Conservation (phyloP, 2,888 invertebrate species). For the Mycalesis mineus region DNA sequence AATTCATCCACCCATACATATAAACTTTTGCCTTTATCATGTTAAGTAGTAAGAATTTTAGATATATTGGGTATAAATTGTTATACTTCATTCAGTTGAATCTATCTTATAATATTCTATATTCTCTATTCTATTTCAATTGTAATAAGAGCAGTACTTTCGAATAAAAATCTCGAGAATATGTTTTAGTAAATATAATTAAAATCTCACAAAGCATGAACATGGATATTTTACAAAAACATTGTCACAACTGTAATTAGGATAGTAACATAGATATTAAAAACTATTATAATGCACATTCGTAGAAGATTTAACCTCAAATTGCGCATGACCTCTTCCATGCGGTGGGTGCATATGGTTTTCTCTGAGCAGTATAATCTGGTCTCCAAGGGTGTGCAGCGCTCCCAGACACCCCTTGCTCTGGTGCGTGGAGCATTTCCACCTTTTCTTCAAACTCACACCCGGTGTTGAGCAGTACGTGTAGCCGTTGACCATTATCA, state of each 20-base stretch:
- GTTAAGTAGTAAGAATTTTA: too few relatives aligned
- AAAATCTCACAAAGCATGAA: not conserved
- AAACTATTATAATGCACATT: not conserved
- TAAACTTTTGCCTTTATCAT: too few relatives aligned
- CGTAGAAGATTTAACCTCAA: not conserved
- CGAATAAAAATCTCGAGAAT: not conserved
- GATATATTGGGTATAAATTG: too few relatives aligned
- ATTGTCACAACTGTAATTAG: too few relatives aligned
- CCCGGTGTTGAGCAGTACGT: slow-evolving; percentile 38
- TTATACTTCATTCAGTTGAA: too few relatives aligned
- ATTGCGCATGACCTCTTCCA: not conserved
- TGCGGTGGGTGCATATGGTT: slow-evolving; percentile 25
- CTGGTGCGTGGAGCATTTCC: slow-evolving; percentile 51
- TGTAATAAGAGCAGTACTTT: not conserved
- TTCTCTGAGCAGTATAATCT: slow-evolving; percentile 22
- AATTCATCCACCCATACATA: too few relatives aligned
- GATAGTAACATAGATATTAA: too few relatives aligned
- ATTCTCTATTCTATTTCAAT: too few relatives aligned
- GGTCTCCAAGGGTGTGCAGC: slow-evolving; percentile 33
- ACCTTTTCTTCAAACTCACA: slow-evolving; percentile 35
- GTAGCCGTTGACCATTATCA: slow-evolving; percentile 40
- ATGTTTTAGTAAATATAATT: not conserved
- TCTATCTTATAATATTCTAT: too few relatives aligned
- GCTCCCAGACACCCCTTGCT: slow-evolving; percentile 38
- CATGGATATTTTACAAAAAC: too few relatives aligned